phyloP scores from a whole-genome alignment of 2,113 vertebrate genomes.

The Chlamydotis undulata region DNA sequence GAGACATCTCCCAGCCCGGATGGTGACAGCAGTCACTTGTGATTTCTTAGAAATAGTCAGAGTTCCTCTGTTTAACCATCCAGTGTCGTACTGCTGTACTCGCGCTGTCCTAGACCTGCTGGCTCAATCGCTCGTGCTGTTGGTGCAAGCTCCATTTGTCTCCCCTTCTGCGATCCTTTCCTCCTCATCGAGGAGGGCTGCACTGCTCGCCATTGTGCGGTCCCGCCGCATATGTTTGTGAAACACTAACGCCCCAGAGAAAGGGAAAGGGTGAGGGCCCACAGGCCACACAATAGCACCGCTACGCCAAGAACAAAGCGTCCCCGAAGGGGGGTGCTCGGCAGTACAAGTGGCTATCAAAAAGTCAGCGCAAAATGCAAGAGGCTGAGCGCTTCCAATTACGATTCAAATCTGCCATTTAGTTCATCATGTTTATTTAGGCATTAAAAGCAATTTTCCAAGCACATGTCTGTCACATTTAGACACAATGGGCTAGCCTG shows the following conservation, averaged over 20 bases:
- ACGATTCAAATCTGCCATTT: constrained; percentile 28
- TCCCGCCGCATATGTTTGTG: background rate
- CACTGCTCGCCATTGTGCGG: background rate
- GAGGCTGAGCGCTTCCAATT: constrained; percentile 21
- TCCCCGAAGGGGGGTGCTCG: background rate
- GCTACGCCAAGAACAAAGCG: constrained; percentile 2
- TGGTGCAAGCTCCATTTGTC: background rate
- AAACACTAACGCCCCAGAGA: background rate
- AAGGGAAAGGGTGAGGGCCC: background rate
- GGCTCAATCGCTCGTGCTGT: accelerated
- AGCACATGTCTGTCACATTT: constrained; percentile 66
- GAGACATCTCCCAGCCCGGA: background rate
- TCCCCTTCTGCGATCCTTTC: background rate
- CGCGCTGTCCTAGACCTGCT: background rate
- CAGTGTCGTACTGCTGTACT: background rate
- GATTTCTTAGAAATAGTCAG: background rate
- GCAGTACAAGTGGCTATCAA: background rate
- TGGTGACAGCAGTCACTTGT: background rate
- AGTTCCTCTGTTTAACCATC: background rate
- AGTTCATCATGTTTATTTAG: constrained; percentile 55
- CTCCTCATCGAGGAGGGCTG: background rate
- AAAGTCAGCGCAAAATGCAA: background rate
- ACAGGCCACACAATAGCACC: background rate
- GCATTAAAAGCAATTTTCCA: constrained; percentile 61
- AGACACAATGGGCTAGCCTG: constrained; percentile 60